Percentiles rank a stretch among this genome's conserved stretches.
Evolutionary conservation across 2,113 vertebrate species (phyloP).

Genomic region (Deroptyus accipitrinus): DNA sequence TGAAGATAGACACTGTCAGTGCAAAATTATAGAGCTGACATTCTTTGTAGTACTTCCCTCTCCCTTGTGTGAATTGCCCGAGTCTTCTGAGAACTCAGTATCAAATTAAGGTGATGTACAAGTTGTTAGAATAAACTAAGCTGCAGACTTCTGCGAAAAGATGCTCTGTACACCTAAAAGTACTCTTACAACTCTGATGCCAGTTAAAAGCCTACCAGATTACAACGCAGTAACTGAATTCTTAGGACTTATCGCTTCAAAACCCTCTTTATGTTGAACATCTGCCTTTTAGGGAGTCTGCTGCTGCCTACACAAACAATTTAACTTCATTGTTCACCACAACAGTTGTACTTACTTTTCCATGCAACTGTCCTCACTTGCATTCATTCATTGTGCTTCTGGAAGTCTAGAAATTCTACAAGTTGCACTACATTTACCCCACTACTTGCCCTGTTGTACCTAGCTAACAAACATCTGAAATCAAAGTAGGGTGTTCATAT

Average conservation of each 20-base stretch:
- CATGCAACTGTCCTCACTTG: background rate
- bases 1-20: background rate
- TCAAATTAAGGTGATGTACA: background rate
- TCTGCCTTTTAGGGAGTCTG: background rate
- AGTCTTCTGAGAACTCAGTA: background rate
- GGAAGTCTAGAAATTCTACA: background rate
- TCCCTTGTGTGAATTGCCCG: background rate
- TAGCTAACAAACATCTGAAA: background rate
- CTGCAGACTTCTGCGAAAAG: background rate
- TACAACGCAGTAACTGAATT: background rate
- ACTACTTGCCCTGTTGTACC: background rate
- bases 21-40: background rate
- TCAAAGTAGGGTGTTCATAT: background rate
- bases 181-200: background rate
- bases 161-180: background rate
- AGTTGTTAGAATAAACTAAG: background rate
- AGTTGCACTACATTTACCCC: background rate
- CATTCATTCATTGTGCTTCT: background rate
- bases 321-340: background rate
- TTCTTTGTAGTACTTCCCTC: background rate
- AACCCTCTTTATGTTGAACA: background rate
- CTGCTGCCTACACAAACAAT: background rate
- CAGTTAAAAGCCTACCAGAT: background rate
- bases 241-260: background rate
- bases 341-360: background rate